Percentiles rank a stretch among this genome's conserved stretches.
phyloP scores from a whole-genome alignment of 1,140 invertebrate species.

The Nylanderia fulva region DNA sequence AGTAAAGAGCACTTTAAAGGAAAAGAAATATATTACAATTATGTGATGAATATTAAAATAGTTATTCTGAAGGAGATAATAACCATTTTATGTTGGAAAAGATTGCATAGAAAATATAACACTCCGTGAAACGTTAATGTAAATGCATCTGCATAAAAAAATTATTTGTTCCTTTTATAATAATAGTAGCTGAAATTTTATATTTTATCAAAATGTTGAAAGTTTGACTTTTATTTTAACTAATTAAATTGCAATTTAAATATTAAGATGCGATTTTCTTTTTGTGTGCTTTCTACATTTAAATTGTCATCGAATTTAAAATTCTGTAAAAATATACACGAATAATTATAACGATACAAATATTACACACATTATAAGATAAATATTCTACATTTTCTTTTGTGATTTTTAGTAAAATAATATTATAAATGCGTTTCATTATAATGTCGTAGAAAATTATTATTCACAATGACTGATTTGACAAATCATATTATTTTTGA shows the following conservation, averaged over 20 bases:
- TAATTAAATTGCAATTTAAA: constrained; percentile 3
- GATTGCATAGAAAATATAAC: constrained; percentile 43
- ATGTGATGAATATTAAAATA: constrained; percentile 28
- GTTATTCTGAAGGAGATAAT: constrained; percentile 42
- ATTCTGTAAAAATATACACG: neutral
- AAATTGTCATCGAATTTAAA: neutral
- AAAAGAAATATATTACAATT: constrained; percentile 44
- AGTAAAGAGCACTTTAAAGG: constrained; percentile 1
- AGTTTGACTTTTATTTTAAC: neutral
- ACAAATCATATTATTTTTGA: neutral
- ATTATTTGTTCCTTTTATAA: neutral
- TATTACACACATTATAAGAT: neutral
- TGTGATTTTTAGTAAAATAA: neutral
- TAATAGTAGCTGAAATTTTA: neutral
- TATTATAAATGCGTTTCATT: neutral
- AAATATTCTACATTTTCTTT: neutral
- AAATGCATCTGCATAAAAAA: neutral
- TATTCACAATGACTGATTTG: neutral
- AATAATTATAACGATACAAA: neutral
- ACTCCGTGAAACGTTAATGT: neutral
- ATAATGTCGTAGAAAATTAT: neutral
- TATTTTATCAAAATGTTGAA: neutral
- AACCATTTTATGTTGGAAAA: constrained; percentile 29
- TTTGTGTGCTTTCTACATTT: neutral
- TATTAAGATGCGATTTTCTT: neutral